phyloP scores from a whole-genome alignment of 2,113 vertebrate species.

The Cololabis saira region DNA sequence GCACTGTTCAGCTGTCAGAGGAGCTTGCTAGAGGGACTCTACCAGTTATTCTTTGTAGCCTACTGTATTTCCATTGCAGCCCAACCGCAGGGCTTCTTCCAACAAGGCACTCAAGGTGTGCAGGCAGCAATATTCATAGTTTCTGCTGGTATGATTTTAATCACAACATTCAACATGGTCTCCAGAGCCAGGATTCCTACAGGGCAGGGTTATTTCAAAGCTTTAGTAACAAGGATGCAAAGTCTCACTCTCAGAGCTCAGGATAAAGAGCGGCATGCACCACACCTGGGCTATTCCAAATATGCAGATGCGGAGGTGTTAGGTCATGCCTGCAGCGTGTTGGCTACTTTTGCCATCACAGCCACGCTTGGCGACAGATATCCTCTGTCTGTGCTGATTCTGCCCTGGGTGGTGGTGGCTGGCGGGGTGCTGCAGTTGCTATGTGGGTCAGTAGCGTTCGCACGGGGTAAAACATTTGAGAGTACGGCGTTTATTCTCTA shows the following conservation, averaged over 20 bases:
- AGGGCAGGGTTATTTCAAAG: conserved; percentile 71
- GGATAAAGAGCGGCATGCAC: conserved; percentile 76
- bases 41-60: conserved; percentile 82
- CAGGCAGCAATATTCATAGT: conserved; percentile 83
- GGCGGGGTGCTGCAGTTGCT: conserved; percentile 85
- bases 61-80: conserved; percentile 85
- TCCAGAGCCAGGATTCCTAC: conserved; percentile 69
- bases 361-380: conserved; percentile 61
- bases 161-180: conserved; percentile 78
- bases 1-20: conserved; percentile 82
- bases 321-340: conserved; percentile 83
- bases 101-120: conserved; percentile 84
- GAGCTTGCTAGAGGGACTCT: conserved; percentile 81
- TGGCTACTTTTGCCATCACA: conserved; percentile 86
- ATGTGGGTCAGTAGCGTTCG: conserved; percentile 87
- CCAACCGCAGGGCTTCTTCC: conserved; percentile 80
- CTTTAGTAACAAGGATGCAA: conserved; percentile 65
- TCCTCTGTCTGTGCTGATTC: conserved; percentile 78
- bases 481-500: conserved; percentile 88
- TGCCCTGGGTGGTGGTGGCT: conserved; percentile 88
- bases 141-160: conserved; percentile 78
- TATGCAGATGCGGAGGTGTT: conserved; percentile 87
- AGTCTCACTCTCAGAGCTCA: conserved; percentile 76
- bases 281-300: conserved; percentile 88
- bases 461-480: conserved; percentile 90